Percentiles rank a stretch among this genome's conserved stretches.
phyloP scores from a whole-genome alignment of 1,140 invertebrate genomes.

The Drosophila pallidifrons region DNA sequence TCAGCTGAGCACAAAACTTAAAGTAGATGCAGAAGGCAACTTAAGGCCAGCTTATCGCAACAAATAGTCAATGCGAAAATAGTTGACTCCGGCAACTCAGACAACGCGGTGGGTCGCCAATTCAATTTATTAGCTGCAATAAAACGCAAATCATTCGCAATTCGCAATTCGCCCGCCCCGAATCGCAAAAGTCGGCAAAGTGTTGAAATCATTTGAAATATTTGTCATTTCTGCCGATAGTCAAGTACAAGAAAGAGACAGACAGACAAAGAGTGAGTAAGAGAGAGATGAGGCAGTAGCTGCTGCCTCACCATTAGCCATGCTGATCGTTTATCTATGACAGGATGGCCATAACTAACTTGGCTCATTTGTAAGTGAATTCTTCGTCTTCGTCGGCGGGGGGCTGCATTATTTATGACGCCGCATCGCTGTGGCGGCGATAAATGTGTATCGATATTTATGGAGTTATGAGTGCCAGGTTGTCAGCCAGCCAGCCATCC shows the following conservation, averaged over 20 bases:
- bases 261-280: too few relatives aligned
- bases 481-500: neutral
- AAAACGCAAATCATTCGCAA: slow-evolving; percentile 76
- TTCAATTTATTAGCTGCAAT: slow-evolving; percentile 83
- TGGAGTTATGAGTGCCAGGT: slow-evolving; percentile 34
- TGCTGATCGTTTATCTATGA: slow-evolving; percentile 49
- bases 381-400: neutral
- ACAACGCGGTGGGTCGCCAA: slow-evolving; percentile 75
- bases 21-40: neutral
- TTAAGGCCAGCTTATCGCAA: slow-evolving; percentile 59
- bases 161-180: neutral
- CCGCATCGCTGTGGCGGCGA: slow-evolving; percentile 22
- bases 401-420: slow-evolving; percentile 39
- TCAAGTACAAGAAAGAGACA: neutral
- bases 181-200: slow-evolving; percentile 57
- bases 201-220: slow-evolving; percentile 84
- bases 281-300: slow-evolving; percentile 14
- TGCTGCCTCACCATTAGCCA: slow-evolving; percentile 40
- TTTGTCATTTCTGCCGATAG: slow-evolving; percentile 76
- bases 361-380: slow-evolving; percentile 43
- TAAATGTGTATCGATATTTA: slow-evolving; percentile 50
- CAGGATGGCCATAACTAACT: slow-evolving; percentile 56
- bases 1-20: too few relatives aligned
- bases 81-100: slow-evolving; percentile 9
- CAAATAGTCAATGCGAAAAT: slow-evolving; percentile 68